Percentiles rank a stretch among this genome's conserved stretches.
Conservation (phyloP, 2,113 vertebrate genomes). For the Ptychochromis oligacanthus region DNA sequence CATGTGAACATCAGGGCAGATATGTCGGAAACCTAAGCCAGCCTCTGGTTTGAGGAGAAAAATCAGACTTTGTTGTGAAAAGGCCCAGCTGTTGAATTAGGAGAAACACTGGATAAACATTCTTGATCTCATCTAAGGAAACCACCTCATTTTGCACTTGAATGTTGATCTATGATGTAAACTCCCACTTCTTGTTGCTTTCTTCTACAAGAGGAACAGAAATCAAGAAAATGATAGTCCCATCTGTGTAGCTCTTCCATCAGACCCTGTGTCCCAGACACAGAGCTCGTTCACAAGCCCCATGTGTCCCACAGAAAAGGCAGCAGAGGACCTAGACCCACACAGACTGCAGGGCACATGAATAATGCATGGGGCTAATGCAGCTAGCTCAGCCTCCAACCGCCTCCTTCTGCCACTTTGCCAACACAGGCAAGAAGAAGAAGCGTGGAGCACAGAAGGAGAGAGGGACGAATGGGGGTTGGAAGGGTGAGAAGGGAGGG, state of each 20-base stretch:
- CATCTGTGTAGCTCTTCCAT: conserved; percentile 56
- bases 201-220: conserved; percentile 18
- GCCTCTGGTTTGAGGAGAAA: conserved; percentile 35
- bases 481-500: conserved; percentile 33
- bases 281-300: conserved; percentile 53
- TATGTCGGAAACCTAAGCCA: conserved; percentile 43
- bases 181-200: conserved; percentile 7
- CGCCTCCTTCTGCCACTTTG: conserved; percentile 59
- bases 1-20: conserved; percentile 55
- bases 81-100: conserved; percentile 9
- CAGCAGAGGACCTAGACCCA: conserved; percentile 66
- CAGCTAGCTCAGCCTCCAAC: conserved; percentile 69
- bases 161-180: conserved; percentile 48
- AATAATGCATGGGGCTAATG: conserved; percentile 82
- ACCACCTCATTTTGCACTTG: conserved; percentile 39
- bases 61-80: conserved; percentile 49
- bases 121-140: conserved; percentile 41
- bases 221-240: conserved; percentile 46
- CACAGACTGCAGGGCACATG: conserved; percentile 75
- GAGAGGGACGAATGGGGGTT: conserved; percentile 48
- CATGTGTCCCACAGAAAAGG: conserved; percentile 47
- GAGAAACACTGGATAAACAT: conserved; percentile 48
- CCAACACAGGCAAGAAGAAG: conserved; percentile 55
- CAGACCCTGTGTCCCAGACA: conserved; percentile 53
- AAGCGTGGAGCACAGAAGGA: conserved; percentile 28